phyloP scores from a whole-genome alignment of 2,888 invertebrate species.

The Ceratothoa steindachneri region DNA sequence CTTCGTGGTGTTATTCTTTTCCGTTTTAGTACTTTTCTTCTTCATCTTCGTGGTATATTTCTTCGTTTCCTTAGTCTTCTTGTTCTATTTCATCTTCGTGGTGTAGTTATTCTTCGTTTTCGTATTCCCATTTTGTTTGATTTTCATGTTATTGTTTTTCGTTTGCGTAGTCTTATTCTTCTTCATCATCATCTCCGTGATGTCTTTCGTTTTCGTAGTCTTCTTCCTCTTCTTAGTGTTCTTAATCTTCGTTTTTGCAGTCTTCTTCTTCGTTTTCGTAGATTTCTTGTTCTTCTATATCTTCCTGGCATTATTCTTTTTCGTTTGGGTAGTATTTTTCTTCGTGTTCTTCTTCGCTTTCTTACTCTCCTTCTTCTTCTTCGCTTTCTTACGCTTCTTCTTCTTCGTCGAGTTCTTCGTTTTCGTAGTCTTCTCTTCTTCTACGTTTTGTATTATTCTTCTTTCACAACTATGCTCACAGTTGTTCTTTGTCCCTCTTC shows the following conservation, averaged over 20 bases:
- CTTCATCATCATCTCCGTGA: background rate
- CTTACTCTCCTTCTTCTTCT: background rate
- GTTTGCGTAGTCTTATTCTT: background rate
- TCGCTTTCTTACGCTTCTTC: background rate
- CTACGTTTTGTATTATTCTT: background rate
- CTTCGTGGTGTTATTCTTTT: too few species aligned
- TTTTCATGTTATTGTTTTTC: background rate
- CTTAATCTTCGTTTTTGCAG: background rate
- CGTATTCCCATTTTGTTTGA: background rate
- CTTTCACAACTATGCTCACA: background rate
- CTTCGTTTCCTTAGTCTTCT: too few species aligned
- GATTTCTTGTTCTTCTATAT: background rate
- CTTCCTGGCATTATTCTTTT: background rate
- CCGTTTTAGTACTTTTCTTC: too few species aligned
- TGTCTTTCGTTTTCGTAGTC: background rate
- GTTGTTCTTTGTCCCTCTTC: background rate
- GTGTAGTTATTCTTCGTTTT: background rate
- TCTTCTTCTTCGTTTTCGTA: background rate
- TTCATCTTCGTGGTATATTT: background rate
- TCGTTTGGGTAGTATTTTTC: background rate
- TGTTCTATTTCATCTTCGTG: background rate
- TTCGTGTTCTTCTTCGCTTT: background rate
- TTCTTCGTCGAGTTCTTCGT: background rate
- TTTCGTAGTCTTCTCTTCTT: background rate
- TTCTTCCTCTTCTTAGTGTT: background rate